Evolutionary conservation across 2,797 vertebrate species (phyloP).

Genomic region (Microcaecilia unicolor): DNA sequence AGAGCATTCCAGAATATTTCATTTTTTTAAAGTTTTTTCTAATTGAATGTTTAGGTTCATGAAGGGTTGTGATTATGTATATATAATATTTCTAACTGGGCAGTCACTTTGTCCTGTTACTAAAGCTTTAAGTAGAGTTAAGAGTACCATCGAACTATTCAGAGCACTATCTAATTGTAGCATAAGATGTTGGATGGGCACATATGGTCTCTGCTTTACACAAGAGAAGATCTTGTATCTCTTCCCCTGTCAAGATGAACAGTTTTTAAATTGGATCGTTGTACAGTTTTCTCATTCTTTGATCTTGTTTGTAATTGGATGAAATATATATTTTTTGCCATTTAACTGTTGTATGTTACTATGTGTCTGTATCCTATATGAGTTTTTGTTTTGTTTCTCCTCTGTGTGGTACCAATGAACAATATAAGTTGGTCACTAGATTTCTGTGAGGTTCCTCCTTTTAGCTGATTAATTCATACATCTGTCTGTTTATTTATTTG

Average conservation of each 20-base stretch:
- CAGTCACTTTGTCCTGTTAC: constrained; percentile 58
- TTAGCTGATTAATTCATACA: no score
- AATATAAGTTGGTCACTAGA: constrained; percentile 57
- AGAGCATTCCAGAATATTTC: constrained; percentile 71
- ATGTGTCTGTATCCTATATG: constrained; percentile 77
- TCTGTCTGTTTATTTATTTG: no score
- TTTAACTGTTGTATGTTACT: constrained; percentile 84
- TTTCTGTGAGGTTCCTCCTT: no score
- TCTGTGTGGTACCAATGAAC: constrained; percentile 76
- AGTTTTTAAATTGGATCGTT: constrained; percentile 66
- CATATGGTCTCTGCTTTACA: constrained; percentile 48
- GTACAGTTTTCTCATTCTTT: constrained; percentile 65
- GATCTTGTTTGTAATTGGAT: constrained; percentile 80
- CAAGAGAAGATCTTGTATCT: constrained; percentile 51
- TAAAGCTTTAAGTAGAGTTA: constrained; percentile 49
- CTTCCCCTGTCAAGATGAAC: constrained; percentile 65
- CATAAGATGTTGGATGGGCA: constrained; percentile 48
- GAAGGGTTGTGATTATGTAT: constrained; percentile 54
- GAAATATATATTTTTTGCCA: constrained; percentile 61
- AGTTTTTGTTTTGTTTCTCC: constrained; percentile 55
- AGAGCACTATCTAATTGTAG: constrained; percentile 53
- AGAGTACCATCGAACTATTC: constrained; percentile 42
- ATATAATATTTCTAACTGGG: constrained; percentile 63
- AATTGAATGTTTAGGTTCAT: constrained; percentile 42
- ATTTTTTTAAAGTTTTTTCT: constrained; percentile 49